A percentile compares a stretch with the other conserved stretches of the same genome.
Evolutionary conservation across 2,113 vertebrate species (phyloP).

Genomic region (Lonchura striata): DNA sequence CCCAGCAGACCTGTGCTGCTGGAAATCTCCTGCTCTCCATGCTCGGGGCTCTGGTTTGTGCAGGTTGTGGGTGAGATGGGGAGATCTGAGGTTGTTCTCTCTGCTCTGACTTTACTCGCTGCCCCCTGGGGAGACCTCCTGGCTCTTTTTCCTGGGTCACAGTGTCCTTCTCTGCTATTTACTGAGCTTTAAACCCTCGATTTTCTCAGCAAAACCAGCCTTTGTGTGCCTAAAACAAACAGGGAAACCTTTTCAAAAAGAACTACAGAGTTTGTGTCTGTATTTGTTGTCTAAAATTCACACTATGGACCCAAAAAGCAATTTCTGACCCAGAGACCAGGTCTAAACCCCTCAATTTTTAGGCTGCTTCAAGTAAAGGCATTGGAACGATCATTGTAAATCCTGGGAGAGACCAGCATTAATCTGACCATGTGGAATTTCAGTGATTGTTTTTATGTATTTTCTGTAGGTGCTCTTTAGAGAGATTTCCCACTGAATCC

Average conservation of each 20-base stretch:
- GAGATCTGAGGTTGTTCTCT: neutral
- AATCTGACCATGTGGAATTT: neutral
- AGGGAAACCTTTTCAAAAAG: neutral
- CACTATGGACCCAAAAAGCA: neutral
- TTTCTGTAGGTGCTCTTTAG: neutral
- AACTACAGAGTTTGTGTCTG: fast-evolving
- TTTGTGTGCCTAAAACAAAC: neutral
- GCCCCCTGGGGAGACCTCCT: neutral
- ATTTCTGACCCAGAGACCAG: neutral
- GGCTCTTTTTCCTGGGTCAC: neutral
- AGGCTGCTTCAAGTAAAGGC: neutral
- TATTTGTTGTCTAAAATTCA: neutral
- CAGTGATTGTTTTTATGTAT: neutral
- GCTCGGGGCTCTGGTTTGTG: neutral
- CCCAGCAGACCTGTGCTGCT: neutral
- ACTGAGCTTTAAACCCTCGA: neutral
- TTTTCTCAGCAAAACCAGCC: neutral
- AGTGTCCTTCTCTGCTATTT: slow-evolving; percentile 6
- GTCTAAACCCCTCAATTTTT: neutral
- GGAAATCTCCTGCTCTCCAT: neutral
- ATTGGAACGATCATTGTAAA: neutral
- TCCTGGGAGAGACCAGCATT: neutral
- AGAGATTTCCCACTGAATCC: neutral
- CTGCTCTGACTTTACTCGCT: neutral
- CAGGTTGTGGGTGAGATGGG: neutral